These are phyloP conservation scores for Ernsta delagoae DNA, from an alignment of 2,888 invertebrate species.

Conservation along the genomic window DNA sequence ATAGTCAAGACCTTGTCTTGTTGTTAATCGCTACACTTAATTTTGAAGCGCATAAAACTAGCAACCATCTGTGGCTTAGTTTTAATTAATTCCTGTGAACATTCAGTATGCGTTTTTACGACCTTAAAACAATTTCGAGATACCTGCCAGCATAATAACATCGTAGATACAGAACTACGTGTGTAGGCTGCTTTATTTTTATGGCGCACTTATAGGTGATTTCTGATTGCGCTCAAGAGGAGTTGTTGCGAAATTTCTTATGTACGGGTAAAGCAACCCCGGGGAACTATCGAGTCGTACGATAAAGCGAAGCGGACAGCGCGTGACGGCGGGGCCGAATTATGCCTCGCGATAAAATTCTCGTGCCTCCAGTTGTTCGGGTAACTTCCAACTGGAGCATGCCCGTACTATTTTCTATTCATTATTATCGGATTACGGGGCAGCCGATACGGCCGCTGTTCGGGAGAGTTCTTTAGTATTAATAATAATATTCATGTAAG, in stretches of 20 bases:
- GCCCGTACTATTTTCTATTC: constrained; percentile 71
- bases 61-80: constrained; percentile 25
- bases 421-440: constrained; percentile 74
- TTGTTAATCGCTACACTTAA: constrained; percentile 29
- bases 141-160: neutral
- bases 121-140: constrained; percentile 28
- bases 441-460: constrained; percentile 59
- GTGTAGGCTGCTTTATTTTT: constrained; percentile 43
- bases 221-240: constrained; percentile 45
- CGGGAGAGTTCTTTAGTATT: constrained; percentile 54
- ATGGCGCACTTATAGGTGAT: constrained; percentile 44
- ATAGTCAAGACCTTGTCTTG: neutral
- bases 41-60: constrained; percentile 31
- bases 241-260: constrained; percentile 54
- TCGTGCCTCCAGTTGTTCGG: constrained; percentile 64
- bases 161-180: constrained; percentile 7
- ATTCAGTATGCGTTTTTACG: constrained; percentile 21
- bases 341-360: constrained; percentile 69
- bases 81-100: constrained; percentile 32
- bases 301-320: constrained; percentile 64
- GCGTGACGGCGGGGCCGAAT: constrained; percentile 71
- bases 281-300: constrained; percentile 58
- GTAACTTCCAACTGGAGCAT: constrained; percentile 63
- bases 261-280: constrained; percentile 47
- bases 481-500: no score